A percentile compares a stretch with the other conserved stretches of the same genome.
Evolutionary conservation across 2,888 invertebrate genomes (phyloP).

Genomic region (Orthonychiurus folsomi): DNA sequence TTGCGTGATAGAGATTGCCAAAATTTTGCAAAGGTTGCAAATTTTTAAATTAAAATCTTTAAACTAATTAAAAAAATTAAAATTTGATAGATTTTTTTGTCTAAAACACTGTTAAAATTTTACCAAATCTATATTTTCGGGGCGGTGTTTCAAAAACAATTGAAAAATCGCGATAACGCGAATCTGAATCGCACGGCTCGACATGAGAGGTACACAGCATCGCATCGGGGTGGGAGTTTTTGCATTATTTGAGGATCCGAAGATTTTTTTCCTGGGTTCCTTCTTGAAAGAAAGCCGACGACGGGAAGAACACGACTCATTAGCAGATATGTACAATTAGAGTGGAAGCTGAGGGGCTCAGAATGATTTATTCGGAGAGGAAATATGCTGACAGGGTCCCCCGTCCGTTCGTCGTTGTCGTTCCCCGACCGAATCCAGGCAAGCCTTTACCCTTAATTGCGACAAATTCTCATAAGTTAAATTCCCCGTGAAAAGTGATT

Average conservation of each 20-base stretch:
- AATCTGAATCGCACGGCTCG: background rate
- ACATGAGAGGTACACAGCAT: no score
- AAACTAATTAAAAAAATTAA: no score
- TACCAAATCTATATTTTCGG: no score
- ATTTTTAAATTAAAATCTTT: no score
- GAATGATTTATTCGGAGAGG: constrained; percentile 16
- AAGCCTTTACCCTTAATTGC: constrained; percentile 39
- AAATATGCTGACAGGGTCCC: constrained; percentile 13
- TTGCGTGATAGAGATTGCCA: no score
- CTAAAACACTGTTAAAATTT: no score
- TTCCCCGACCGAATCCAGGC: background rate
- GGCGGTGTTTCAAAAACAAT: no score
- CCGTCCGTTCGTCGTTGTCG: background rate
- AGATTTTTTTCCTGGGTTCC: background rate
- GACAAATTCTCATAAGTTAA: constrained; percentile 40
- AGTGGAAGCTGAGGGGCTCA: background rate
- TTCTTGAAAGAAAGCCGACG: constrained; percentile 4
- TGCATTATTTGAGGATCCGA: background rate
- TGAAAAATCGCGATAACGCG: no score
- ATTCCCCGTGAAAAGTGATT: constrained; percentile 35
- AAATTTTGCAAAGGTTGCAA: no score
- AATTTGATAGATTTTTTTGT: no score
- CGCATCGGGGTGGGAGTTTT: no score
- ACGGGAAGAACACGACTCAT: constrained; percentile 12
- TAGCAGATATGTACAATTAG: constrained; percentile 13